Evolutionary conservation across 2,797 vertebrate genomes (phyloP), one percentile per base, ranked within the genome.

Genomic region (Muraenolepis orangiensis): DNA sequence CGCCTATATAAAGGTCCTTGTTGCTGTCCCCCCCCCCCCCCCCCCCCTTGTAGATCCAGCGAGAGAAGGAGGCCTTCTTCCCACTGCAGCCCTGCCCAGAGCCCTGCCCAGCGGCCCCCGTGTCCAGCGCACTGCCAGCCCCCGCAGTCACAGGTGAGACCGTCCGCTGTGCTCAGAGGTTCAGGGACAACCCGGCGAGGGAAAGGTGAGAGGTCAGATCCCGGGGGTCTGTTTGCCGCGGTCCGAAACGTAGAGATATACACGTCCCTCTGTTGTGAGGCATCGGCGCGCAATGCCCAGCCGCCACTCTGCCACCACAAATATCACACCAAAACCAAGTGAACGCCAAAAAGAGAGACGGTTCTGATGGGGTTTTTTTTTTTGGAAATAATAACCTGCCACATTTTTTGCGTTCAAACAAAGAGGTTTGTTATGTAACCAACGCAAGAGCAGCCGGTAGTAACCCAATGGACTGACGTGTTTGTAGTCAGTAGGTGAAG

Each of bases 41-140:
- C n/a, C n/a, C n/a, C n/a, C n/a, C n/a, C n/a, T n/a, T 18, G 69
- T 40, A 88, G 87, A 89, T 89, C 78, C 84, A 87, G 72, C 80
- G 82, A 66, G 84, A 87, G 30, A 77, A 8, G 0, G 82, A 87
- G 38, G 69, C 80, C 34, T 82, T 79, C 75, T 82, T 26, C 71
- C 80, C 81, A 2, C 75, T 69, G 14, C 80, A 79, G 46, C 68
- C 77, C 8, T 57, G 66, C 30, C 61, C 71, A 6, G 76, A 84
- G 32, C 8, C 46, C 71, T 16, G 51, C 51, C 0, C 31, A 20
- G 20, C 46, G 20, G 20, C 46, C 10, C 20, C 71, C 1, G 20
- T 14, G 20, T 26, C 74, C 67, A 69, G 28, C 31, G 12, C 76
- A 36, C 14, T 34, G 6, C 20, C 36, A 4, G 20, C 80, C 26